Conservation (phyloP, 2,113 vertebrate species). For the Platichthys stellatus region DNA sequence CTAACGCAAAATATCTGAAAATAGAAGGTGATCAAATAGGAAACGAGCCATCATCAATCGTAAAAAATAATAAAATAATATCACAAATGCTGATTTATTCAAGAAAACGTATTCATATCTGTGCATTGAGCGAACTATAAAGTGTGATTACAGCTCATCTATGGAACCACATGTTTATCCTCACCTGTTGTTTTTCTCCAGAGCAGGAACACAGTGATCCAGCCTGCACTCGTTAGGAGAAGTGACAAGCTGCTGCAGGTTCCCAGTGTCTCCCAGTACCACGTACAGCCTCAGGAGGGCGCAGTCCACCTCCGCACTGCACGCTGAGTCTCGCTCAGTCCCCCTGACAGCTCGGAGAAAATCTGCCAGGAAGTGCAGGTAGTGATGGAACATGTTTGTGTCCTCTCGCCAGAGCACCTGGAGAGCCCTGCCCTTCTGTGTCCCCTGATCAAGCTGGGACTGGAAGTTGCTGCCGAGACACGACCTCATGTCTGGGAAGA, state of each 20-base stretch:
- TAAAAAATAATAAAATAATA: neutral
- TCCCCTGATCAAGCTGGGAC: constrained; percentile 43
- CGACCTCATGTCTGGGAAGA: constrained; percentile 61
- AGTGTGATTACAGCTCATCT: neutral
- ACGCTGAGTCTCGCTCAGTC: constrained; percentile 36
- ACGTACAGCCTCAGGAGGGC: constrained; percentile 74
- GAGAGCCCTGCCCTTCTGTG: constrained; percentile 61
- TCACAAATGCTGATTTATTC: neutral
- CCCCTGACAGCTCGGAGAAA: constrained; percentile 62
- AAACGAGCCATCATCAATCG: neutral
- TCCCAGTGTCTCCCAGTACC: constrained; percentile 48
- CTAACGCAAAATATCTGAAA: constrained; percentile 74
- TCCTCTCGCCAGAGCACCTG: constrained; percentile 54
- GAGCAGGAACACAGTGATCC: constrained; percentile 54
- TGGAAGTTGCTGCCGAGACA: constrained; percentile 52
- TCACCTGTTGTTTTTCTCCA: constrained; percentile 73
- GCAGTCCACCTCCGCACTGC: constrained; percentile 69
- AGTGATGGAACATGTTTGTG: constrained; percentile 54
- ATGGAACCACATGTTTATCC: neutral
- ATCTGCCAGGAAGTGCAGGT: constrained; percentile 69
- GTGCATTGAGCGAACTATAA: neutral
- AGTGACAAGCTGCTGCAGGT: constrained; percentile 61
- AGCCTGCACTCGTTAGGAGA: constrained; percentile 66
- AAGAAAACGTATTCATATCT: neutral
- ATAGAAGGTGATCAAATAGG: neutral